Base-by-base conservation (phyloP, 2,888 invertebrate genomes). In the Drosophila tanythrix region DNA sequence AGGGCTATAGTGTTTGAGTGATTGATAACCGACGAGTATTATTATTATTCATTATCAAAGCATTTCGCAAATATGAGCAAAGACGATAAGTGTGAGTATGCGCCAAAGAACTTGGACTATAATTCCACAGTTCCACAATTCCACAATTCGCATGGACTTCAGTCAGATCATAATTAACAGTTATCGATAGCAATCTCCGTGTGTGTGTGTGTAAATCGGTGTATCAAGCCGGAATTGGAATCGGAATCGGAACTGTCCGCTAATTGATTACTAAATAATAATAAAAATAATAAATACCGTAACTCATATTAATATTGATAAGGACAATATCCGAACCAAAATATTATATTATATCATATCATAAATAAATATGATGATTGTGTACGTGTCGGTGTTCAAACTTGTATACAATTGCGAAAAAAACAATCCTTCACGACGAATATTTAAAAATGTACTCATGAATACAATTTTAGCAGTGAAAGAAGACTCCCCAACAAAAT, bases 51-150 rank as follows among this genome's bases (percentile, higher is more conserved):
- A 15, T 2, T 29, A 29, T n/a, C 38, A 64, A 69, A 56, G 65
- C 70, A 65, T 72, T 65, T 62, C 60, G 73, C 63, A 79, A 91
- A 88, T 86, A 92, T 92, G 91, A 92, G 91, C 84, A 85, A 91
- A 83, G 91, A 92, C 89, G 92, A 92, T 76, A 91, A 91, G 84
- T 92, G 91, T 92, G 83, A 92, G 91, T 92, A 85, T 62, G 31
- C 18, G 40, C 21, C 66, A 60, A 69, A 50, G 62, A 55, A 40
- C 21, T 35, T 21, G 60, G 21, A 29, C 18, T 29, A 15, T 50
- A 52, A 46, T 72, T 36, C 29, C 5, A 64, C 53, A 48, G 40
- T 74, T 31, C 13, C 4, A 46, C 43, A 43, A 35, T 64, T 59
- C 25, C 13, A 57, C 25, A 35, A 60, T 27, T 31, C 15, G 15